Percentiles rank a stretch among this genome's conserved stretches.
Evolutionary conservation across 2,797 vertebrate species (phyloP).

Genomic region (Glyptemys insculpta): DNA sequence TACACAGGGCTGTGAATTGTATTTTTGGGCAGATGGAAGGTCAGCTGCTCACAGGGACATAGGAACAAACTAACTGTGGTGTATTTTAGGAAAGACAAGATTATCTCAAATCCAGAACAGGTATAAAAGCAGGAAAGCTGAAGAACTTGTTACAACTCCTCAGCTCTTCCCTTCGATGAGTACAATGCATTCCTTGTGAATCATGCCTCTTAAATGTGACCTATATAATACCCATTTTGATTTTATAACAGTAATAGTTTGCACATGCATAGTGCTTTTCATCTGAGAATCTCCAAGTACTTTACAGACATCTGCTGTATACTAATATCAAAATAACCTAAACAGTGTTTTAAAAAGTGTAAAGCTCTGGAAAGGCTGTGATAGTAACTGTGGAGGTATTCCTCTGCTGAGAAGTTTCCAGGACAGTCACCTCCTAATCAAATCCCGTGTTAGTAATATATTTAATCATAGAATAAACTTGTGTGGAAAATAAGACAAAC

Average conservation of each 20-base stretch:
- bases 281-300: not conserved
- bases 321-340: constrained; percentile 14
- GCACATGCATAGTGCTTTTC: not conserved
- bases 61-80: not conserved
- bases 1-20: not conserved
- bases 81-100: not conserved
- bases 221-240: constrained; percentile 30
- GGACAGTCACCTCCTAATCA: not conserved
- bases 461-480: not conserved
- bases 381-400: not conserved
- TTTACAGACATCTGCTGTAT: not conserved
- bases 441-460: not conserved
- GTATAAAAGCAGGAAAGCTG: not conserved
- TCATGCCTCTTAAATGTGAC: constrained; percentile 33
- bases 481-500: not conserved
- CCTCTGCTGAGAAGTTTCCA: not conserved
- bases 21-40: not conserved
- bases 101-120: not conserved
- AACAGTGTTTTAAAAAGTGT: constrained; percentile 1
- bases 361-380: not conserved
- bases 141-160: not conserved
- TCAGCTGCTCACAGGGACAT: not conserved
- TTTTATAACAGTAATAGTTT: constrained; percentile 1
- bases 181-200: constrained; percentile 16
- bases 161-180: not conserved